Percentiles rank a stretch among this genome's conserved stretches.
These are phyloP conservation scores for Heterocephalus glaber DNA, from an alignment of 2,113 vertebrate species.

Conservation along the genomic window DNA sequence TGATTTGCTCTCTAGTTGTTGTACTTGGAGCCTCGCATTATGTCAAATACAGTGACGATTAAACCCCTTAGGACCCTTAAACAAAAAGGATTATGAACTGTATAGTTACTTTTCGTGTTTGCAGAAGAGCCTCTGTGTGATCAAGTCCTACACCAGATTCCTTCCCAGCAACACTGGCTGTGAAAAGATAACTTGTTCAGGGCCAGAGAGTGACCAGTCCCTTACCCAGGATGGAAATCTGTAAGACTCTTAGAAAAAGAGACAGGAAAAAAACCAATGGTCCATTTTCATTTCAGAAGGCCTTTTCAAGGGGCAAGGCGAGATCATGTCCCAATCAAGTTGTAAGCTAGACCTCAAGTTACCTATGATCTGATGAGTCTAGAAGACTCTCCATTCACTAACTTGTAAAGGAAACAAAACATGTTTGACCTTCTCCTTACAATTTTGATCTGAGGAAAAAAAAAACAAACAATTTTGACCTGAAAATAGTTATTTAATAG, in stretches of 20 bases:
- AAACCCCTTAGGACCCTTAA: neutral
- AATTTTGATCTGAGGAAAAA: too few relatives aligned
- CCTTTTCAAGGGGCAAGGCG: neutral
- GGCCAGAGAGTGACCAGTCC: neutral
- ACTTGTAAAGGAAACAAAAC: neutral
- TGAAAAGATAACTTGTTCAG: neutral
- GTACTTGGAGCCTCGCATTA: neutral
- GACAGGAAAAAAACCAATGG: neutral
- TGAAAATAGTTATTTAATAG: neutral
- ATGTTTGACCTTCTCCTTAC: neutral
- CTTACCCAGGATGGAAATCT: neutral
- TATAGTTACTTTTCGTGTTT: neutral
- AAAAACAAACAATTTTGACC: neutral
- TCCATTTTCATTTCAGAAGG: neutral
- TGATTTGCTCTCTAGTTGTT: neutral
- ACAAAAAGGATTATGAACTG: neutral
- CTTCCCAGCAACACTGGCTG: neutral
- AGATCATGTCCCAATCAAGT: neutral
- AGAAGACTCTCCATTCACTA: neutral
- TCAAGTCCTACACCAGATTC: neutral
- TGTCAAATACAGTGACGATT: conserved; percentile 10
- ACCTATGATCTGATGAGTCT: neutral
- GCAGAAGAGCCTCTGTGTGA: neutral
- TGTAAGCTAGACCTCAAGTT: neutral
- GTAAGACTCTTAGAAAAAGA: neutral